These are phyloP conservation scores for Otis tarda DNA, from an alignment of 2,113 vertebrate species.

Conservation along the genomic window DNA sequence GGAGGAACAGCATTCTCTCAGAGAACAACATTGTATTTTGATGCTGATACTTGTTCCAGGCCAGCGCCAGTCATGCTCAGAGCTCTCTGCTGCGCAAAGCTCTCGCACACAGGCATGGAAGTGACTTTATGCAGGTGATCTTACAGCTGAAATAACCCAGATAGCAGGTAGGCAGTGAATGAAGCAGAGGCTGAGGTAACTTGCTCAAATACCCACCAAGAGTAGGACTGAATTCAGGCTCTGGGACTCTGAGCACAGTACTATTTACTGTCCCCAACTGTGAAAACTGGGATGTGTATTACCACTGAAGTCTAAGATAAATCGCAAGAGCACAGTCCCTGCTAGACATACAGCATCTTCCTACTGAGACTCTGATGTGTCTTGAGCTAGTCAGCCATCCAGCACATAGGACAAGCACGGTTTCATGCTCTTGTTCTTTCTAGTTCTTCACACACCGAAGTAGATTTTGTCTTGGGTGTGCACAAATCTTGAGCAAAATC, in stretches of 20 bases:
- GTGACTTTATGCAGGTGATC: not conserved
- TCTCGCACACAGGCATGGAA: not conserved
- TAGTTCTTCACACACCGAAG: not conserved
- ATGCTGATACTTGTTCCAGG: not conserved
- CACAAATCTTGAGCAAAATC: not conserved
- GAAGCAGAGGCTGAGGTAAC: not conserved
- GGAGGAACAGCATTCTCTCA: not conserved
- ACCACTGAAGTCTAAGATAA: not conserved
- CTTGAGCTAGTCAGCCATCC: not conserved
- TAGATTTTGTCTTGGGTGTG: not conserved
- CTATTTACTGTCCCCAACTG: not conserved
- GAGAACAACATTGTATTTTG: not conserved
- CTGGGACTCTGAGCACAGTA: not conserved
- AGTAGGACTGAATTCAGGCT: not conserved
- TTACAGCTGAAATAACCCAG: not conserved
- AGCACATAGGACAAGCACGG: not conserved
- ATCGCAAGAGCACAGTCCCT: not conserved
- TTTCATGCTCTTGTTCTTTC: not conserved
- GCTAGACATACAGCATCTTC: not conserved
- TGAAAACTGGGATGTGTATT: not conserved
- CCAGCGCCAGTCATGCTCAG: not conserved
- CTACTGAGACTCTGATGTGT: not conserved
- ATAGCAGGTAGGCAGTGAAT: not conserved
- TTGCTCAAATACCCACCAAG: not conserved
- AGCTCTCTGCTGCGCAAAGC: not conserved